These are phyloP conservation scores for Aphelenchoides avenae DNA, from an alignment of 1,140 invertebrate species.

Conservation along the genomic window DNA sequence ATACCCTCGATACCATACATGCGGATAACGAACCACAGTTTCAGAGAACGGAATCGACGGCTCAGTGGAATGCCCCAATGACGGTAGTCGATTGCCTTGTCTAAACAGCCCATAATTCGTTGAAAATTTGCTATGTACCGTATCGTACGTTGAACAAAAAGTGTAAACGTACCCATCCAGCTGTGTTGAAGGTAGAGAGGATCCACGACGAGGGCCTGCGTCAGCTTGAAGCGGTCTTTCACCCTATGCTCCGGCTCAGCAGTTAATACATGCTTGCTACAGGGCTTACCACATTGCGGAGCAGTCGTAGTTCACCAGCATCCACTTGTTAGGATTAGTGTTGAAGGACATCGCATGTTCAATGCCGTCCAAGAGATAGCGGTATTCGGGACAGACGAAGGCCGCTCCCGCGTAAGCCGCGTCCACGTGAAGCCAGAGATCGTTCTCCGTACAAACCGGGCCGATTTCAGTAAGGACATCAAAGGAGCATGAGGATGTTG, in stretches of 20 bases:
- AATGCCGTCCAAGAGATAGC: slow-evolving; percentile 73
- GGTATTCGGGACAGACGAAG: slow-evolving; percentile 88
- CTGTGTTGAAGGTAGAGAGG: slow-evolving; percentile 95
- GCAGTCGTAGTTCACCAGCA: slow-evolving; percentile 93
- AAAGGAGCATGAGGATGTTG: slow-evolving; percentile 87
- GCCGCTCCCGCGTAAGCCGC: slow-evolving; percentile 85
- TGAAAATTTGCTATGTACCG: no score
- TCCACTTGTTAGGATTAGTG: slow-evolving; percentile 95
- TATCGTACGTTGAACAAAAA: no score
- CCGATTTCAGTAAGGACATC: slow-evolving; percentile 86
- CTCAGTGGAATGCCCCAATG: slow-evolving; percentile 97
- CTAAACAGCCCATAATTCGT: no score
- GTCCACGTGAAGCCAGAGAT: slow-evolving; percentile 68
- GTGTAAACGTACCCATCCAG: slow-evolving; percentile 71
- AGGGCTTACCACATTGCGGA: slow-evolving; percentile 81
- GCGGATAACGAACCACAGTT: slow-evolving; percentile 94
- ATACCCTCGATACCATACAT: slow-evolving; percentile 87
- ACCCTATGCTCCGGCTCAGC: slow-evolving; percentile 72
- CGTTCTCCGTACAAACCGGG: slow-evolving; percentile 71
- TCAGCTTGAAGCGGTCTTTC: slow-evolving; percentile 77
- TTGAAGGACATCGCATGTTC: slow-evolving; percentile 94
- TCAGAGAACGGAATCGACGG: slow-evolving; percentile 83
- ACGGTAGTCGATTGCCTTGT: slow-evolving; percentile 89
- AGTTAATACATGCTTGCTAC: slow-evolving; percentile 11
- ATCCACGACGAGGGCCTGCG: slow-evolving; percentile 89